These are phyloP conservation scores for Chloromyia formosa DNA, from an alignment of 2,888 invertebrate species.

Conservation along the genomic window DNA sequence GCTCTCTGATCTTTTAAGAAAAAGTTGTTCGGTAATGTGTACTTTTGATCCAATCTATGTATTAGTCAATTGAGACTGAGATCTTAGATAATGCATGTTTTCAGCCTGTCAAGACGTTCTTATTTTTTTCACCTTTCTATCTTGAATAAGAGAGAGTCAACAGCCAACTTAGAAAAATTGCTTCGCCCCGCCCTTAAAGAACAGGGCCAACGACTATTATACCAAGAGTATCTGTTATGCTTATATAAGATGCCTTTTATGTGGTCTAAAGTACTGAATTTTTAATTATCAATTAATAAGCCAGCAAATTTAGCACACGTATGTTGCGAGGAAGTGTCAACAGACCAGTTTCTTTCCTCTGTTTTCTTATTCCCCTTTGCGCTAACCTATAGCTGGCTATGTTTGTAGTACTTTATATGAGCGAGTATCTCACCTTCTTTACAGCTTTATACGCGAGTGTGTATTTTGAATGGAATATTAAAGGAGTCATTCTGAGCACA, in stretches of 20 bases:
- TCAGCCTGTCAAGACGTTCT: no score
- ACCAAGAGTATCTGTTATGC: not conserved
- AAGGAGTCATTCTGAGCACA: not conserved
- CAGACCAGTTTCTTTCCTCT: slow-evolving; percentile 9
- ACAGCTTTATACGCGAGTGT: not conserved
- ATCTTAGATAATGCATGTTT: no score
- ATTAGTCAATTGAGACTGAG: no score
- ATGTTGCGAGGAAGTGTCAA: slow-evolving; percentile 25
- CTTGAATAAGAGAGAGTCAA: no score
- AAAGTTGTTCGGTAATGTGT: no score
- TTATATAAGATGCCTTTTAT: not conserved
- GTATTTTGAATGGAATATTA: slow-evolving; percentile 23
- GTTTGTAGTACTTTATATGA: not conserved
- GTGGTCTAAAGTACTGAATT: slow-evolving; percentile 13
- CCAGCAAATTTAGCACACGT: slow-evolving; percentile 40
- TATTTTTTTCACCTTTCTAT: no score
- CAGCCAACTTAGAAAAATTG: no score
- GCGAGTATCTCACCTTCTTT: not conserved
- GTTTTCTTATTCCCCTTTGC: not conserved
- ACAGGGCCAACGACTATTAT: no score
- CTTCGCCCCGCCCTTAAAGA: no score
- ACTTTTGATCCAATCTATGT: no score
- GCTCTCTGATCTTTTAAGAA: no score
- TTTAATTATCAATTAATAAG: slow-evolving; percentile 44
- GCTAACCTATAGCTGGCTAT: no score